Evolutionary conservation across 1,140 invertebrate species (phyloP), one percentile per base, ranked within the genome.

Genomic region (Maniola jurtina): DNA sequence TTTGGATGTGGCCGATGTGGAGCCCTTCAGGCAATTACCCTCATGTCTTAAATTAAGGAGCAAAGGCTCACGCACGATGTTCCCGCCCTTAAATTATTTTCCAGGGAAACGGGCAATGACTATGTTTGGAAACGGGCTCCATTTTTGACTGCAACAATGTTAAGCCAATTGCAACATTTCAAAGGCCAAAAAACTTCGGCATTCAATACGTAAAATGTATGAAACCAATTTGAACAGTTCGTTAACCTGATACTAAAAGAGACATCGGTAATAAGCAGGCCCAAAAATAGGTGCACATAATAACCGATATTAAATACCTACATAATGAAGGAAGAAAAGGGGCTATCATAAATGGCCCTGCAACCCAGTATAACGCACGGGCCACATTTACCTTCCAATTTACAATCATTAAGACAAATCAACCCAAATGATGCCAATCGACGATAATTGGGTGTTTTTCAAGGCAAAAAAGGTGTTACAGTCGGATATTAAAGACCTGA

Each of bases 401-500:
- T 86, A 74, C 70, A 73, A 68, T 81, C 83, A 87, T 89, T 86
- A 85, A 75, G 72, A 77, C 74, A 80, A 87, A 82, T 83, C 79
- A 78, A 76, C 67, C 69, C 56, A 67, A 80, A 79, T 67, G 76
- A 81, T 72, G 74, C 75, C 83, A 81, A 88, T 87, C 78, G 77
- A 73, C 70, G 55, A 71, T 84, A 85, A 89, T 89, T 79, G 83
- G 75, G 70, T 77, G 78, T 80, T 86, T 72, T 74, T 67, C 75
- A 80, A 77, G 66, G 69, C 68, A 75, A 84, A 86, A 87, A 84
- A 84, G 77, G 84, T 89, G 84, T 89, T 84, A 85, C 76, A 78
- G 73, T 75, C 70, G 45, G 72, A 66, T 69, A 59, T 73, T 71
- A 75, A 68, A 74, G 76, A 61, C 68, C 62, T 67, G 34, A 13